Evolutionary conservation across 2,113 vertebrate species (phyloP).

Genomic region (Equus przewalskii): DNA sequence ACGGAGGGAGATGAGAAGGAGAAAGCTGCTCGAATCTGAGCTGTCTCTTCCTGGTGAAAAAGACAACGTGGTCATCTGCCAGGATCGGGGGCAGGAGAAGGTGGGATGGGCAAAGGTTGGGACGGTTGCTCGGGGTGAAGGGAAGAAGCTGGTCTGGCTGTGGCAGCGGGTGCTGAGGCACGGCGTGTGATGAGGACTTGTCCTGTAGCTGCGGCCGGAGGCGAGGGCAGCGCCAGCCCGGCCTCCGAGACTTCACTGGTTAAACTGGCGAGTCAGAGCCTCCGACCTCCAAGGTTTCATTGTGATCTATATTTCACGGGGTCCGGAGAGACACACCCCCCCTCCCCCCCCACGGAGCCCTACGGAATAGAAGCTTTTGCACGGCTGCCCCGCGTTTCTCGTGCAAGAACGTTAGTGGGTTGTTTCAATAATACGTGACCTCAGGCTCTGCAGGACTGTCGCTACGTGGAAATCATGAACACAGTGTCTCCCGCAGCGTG

Average conservation of each 20-base stretch:
- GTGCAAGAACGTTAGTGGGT: no score
- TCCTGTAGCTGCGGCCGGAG: neutral
- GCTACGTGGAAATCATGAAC: accelerated
- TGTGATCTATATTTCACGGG: neutral
- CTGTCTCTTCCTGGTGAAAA: neutral
- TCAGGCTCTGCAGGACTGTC: neutral
- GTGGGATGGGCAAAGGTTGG: neutral
- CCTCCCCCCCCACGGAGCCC: neutral
- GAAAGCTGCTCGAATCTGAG: neutral
- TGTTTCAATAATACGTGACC: accelerated
- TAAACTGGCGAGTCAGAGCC: neutral
- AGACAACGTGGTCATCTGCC: accelerated
- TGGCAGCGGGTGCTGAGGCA: neutral
- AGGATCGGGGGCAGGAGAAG: neutral
- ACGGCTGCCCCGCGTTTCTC: accelerated
- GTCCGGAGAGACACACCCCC: neutral
- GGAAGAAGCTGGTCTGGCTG: neutral
- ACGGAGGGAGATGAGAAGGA: no score
- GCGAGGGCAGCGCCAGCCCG: neutral
- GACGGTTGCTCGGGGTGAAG: neutral
- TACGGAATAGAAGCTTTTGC: accelerated
- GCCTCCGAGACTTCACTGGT: accelerated
- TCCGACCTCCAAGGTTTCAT: neutral
- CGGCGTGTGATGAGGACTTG: neutral
- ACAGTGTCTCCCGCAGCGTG: accelerated